Base-by-base conservation (phyloP, 2,113 vertebrate species). In the Scatophagus argus region DNA sequence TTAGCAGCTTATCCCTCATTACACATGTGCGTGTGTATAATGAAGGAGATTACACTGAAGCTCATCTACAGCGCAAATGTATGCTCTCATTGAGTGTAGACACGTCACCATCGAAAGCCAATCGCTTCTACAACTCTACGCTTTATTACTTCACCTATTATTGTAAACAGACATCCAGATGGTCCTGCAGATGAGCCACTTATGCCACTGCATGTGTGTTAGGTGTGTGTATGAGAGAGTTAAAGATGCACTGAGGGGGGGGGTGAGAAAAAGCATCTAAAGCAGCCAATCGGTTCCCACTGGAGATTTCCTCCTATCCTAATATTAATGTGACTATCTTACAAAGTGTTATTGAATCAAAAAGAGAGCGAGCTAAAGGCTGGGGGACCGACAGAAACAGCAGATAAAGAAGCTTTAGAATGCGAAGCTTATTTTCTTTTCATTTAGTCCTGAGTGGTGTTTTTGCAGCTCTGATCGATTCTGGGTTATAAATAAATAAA, bases 351-450 rank as follows among this genome's bases (percentile, higher is more conserved):
- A 85, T 65, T 89, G 81, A 84, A 86, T 90, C 65, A 41, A 79
- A 84, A 77, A 67, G 31, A 43, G 61, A 70, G 19, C 52, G 74
- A 70, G 63, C 58, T 67, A 47, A 63, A 63, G 31, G 47, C 64
- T 58, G 23, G 27, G 69, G 54, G 44, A 39, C 12, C 8, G 36
- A 63, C 58, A 80, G 55, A 38, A 72, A 54, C 16, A 1, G 36
- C 60, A 83, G 81, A 87, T 83, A 84, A 91, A 89, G 52, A 76
- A 74, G 62, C 59, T 10, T 31, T 38, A 19, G 60, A 83, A 64
- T 68, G 72, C 92, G 55, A 44, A 77, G 72, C 84, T 83, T 76
- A 82, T 90, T 85, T 89, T 89, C 81, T 87, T 89, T 89, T 86
- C 76, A 85, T 91, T 83, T 88, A 82, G 83, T 77, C 72, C 83